These are phyloP conservation scores for Chelon auratus DNA, from an alignment of 2,797 vertebrate genomes.

Conservation along the genomic window DNA sequence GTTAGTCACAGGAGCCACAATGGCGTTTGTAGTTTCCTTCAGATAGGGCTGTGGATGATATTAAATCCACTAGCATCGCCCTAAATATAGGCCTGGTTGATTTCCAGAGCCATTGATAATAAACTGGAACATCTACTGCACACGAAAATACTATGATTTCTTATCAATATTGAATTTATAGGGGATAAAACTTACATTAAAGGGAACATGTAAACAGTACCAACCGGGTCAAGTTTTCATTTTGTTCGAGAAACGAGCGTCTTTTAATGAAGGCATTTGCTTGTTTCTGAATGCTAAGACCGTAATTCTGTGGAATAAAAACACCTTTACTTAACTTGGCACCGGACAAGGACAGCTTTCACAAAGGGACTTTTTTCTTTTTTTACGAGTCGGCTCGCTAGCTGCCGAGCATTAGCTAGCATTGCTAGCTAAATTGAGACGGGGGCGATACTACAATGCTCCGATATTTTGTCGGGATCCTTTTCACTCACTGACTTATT, in stretches of 20 bases:
- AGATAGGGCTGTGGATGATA: constrained; percentile 87
- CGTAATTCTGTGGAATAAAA: constrained; percentile 83
- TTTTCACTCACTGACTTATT: constrained; percentile 64
- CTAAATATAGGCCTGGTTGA: constrained; percentile 88
- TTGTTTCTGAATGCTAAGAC: constrained; percentile 81
- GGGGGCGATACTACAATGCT: constrained; percentile 79
- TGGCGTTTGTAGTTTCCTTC: constrained; percentile 87
- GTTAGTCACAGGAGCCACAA: constrained; percentile 85
- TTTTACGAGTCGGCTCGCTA: constrained; percentile 80
- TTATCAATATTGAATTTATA: constrained; percentile 83
- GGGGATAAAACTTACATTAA: constrained; percentile 87
- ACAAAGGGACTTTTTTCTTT: constrained; percentile 82
- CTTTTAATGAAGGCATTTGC: constrained; percentile 81
- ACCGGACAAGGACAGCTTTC: constrained; percentile 84
- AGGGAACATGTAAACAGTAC: constrained; percentile 89
- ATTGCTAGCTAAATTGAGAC: constrained; percentile 81
- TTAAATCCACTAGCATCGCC: constrained; percentile 90
- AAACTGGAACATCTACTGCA: constrained; percentile 89
- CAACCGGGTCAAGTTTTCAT: constrained; percentile 89
- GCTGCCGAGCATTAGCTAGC: constrained; percentile 82
- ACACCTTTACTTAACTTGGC: constrained; percentile 81
- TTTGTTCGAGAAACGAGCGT: constrained; percentile 86
- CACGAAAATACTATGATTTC: constrained; percentile 89
- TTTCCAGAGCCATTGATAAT: constrained; percentile 88
- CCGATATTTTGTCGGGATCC: constrained; percentile 65